Evolutionary conservation across 2,888 invertebrate genomes (phyloP).

Genomic region (Thymelicus acteon): DNA sequence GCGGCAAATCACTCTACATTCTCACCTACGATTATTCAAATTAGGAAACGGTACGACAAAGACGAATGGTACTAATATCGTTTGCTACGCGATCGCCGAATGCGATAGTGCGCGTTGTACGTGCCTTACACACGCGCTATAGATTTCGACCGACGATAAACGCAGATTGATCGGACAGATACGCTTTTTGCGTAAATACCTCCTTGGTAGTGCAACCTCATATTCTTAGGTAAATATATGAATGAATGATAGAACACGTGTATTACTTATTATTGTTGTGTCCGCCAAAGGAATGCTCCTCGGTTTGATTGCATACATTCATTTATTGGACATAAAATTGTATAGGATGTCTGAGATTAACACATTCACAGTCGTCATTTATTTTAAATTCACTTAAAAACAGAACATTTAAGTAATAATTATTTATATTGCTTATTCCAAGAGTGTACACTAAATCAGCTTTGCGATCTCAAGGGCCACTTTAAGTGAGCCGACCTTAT

Average conservation of each 20-base stretch:
- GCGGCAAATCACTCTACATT: slow-evolving; percentile 78
- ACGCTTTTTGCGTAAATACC: slow-evolving; percentile 83
- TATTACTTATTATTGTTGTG: no score
- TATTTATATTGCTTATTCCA: slow-evolving; percentile 81
- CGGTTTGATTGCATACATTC: no score
- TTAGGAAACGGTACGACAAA: slow-evolving; percentile 83
- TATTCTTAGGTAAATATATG: slow-evolving; percentile 31
- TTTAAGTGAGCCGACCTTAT: slow-evolving; percentile 74
- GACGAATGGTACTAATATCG: slow-evolving; percentile 84
- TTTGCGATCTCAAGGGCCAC: slow-evolving; percentile 70
- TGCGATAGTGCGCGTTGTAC: slow-evolving; percentile 71
- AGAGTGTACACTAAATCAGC: slow-evolving; percentile 74
- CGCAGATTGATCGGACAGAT: slow-evolving; percentile 78
- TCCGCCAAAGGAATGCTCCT: no score
- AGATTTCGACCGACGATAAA: slow-evolving; percentile 77
- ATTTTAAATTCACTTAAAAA: slow-evolving; percentile 39
- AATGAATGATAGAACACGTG: slow-evolving; percentile 8
- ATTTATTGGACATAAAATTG: no score
- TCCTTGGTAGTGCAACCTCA: slow-evolving; percentile 60
- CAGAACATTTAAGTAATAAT: slow-evolving; percentile 73
- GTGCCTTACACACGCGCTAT: slow-evolving; percentile 79
- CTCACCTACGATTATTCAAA: slow-evolving; percentile 84
- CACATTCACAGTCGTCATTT: neutral
- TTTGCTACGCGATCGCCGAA: slow-evolving; percentile 69
- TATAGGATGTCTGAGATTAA: no score